A percentile compares a stretch with the other conserved stretches of the same genome.
Conservation (phyloP, 2,113 vertebrate genomes). For the Syngnathoides biaculeatus region DNA sequence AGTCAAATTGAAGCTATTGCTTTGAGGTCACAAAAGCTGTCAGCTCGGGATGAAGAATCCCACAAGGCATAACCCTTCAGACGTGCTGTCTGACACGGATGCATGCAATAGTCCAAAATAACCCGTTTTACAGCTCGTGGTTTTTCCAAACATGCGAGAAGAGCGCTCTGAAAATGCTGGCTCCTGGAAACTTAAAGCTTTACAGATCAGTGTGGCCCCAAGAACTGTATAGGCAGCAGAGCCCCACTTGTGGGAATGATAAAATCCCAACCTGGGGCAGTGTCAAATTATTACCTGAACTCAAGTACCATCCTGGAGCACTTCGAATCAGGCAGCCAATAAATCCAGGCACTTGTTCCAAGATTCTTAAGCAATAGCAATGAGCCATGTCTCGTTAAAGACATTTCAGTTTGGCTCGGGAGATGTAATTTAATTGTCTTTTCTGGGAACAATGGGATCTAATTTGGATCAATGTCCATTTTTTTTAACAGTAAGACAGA, state of each 20-base stretch:
- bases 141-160: slow-evolving; percentile 20
- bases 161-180: slow-evolving; percentile 8
- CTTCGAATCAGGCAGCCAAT: slow-evolving; percentile 23
- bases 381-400: slow-evolving; percentile 51
- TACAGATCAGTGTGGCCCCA: slow-evolving; percentile 25
- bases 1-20: slow-evolving; percentile 29
- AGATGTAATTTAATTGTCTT: slow-evolving; percentile 40
- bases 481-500: slow-evolving; percentile 53
- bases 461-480: slow-evolving; percentile 48
- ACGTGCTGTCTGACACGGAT: slow-evolving; percentile 12
- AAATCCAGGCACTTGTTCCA: slow-evolving; percentile 26
- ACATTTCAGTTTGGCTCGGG: slow-evolving; percentile 35
- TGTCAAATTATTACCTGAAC: slow-evolving; percentile 36
- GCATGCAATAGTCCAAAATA: slow-evolving; percentile 17
- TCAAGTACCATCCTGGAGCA: slow-evolving; percentile 28
- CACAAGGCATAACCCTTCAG: slow-evolving; percentile 9
- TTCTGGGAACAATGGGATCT: slow-evolving; percentile 30
- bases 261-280: slow-evolving; percentile 38
- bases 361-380: slow-evolving; percentile 33
- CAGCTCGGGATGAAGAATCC: slow-evolving; percentile 8
- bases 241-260: slow-evolving; percentile 17
- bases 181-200: slow-evolving; percentile 10
- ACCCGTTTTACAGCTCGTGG: slow-evolving; percentile 18
- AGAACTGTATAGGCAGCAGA: not conserved
- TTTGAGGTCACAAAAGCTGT: slow-evolving; percentile 13